Conservation (phyloP, 1,140 invertebrate genomes). For the Adoxophyes honmai region DNA sequence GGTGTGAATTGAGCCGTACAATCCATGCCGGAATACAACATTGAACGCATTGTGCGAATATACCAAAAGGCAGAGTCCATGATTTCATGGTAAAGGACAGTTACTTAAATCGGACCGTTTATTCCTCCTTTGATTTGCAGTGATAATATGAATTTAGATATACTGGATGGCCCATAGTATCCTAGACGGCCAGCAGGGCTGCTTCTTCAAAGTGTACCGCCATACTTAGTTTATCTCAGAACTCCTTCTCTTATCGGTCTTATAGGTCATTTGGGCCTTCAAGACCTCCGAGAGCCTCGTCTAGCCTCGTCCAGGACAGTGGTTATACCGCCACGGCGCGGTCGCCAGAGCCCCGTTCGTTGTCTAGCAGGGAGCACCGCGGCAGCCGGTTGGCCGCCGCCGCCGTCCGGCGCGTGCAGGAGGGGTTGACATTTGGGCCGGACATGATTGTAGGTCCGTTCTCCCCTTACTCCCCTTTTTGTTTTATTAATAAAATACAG, state of each 20-base stretch:
- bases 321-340: not conserved
- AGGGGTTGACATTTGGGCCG: constrained; percentile 17
- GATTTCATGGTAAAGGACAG: too few relatives aligned
- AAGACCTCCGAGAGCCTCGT: too few relatives aligned
- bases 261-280: too few relatives aligned
- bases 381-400: not conserved
- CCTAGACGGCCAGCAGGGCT: constrained; percentile 3
- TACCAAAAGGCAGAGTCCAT: too few relatives aligned
- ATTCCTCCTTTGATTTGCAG: not conserved
- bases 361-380: constrained; percentile 18
- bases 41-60: too few relatives aligned
- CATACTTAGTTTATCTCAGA: constrained; percentile 2
- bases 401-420: constrained; percentile 11
- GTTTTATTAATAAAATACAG: too few relatives aligned
- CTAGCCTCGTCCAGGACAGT: too few relatives aligned
- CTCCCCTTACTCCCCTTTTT: too few relatives aligned
- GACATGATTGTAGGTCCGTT: constrained; percentile 3
- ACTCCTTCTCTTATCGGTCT: not conserved
- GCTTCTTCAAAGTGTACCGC: not conserved
- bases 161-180: not conserved
- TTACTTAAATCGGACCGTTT: not conserved
- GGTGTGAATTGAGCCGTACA: too few relatives aligned
- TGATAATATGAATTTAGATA: not conserved
- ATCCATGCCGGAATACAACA: too few relatives aligned
- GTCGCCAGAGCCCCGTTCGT: constrained; percentile 1